A percentile compares a stretch with the other conserved stretches of the same genome.
phyloP scores from a whole-genome alignment of 2,113 vertebrate species.

The Hemiprocne comata region DNA sequence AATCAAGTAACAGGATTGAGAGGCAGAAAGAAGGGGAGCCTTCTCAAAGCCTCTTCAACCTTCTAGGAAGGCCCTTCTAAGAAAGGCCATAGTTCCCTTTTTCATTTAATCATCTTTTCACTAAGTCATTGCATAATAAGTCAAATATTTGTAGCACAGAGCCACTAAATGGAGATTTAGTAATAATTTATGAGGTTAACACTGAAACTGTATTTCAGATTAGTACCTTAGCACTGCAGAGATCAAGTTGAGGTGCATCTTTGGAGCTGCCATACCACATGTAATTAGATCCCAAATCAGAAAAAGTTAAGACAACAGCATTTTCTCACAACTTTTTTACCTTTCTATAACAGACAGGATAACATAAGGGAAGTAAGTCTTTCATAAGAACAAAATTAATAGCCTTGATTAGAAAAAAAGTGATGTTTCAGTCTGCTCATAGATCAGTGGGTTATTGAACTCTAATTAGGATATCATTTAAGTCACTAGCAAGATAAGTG shows the following conservation, averaged over 20 bases:
- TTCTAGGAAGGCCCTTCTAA: not conserved
- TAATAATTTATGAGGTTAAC: not conserved
- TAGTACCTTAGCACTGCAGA: not conserved
- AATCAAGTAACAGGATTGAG: not conserved
- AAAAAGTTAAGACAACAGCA: not conserved
- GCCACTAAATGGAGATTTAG: not conserved
- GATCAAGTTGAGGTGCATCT: not conserved
- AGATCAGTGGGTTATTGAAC: not conserved
- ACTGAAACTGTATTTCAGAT: not conserved
- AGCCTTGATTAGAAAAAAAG: not conserved
- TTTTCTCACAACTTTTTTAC: not conserved
- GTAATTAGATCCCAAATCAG: not conserved
- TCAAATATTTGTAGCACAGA: not conserved
- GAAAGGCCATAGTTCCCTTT: not conserved
- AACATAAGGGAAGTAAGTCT: not conserved
- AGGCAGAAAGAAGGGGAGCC: not conserved
- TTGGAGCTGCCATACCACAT: not conserved
- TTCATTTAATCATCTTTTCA: not conserved
- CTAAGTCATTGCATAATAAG: not conserved
- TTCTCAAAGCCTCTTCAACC: not conserved
- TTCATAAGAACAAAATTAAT: not conserved
- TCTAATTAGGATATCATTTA: constrained; percentile 12
- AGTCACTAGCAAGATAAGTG: constrained; percentile 21
- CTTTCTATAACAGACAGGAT: not conserved
- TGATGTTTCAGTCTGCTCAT: not conserved